phyloP scores from a whole-genome alignment of 92 coral and sea anemone genomes.

The Epizoanthus stellaris region DNA sequence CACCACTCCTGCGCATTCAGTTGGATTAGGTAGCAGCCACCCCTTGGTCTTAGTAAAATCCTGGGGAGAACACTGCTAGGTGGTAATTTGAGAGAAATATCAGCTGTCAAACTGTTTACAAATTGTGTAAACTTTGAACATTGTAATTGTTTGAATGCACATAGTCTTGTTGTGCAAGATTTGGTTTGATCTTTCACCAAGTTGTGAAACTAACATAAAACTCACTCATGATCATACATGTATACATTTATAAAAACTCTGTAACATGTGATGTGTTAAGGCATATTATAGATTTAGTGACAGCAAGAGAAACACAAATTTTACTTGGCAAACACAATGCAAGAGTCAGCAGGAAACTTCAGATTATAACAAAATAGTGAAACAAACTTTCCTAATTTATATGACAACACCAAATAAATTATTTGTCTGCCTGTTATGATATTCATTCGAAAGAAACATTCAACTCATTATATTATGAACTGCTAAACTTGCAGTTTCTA shows the following conservation, averaged over 20 bases:
- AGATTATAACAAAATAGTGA: not conserved
- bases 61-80: too few species aligned
- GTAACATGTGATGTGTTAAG: not conserved
- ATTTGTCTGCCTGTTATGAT: not conserved
- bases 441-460: not conserved
- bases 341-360: too few species aligned
- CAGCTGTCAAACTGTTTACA: not conserved
- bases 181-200: not conserved
- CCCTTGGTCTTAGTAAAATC: too few species aligned
- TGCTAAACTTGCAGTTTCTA: too few species aligned
- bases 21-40: too few species aligned
- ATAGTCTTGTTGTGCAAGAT: constrained; percentile 3
- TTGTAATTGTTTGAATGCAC: not conserved
- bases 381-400: not conserved
- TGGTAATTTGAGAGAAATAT: not conserved
- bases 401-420: not conserved
- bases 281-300: not conserved
- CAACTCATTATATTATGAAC: too few species aligned
- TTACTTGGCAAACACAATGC: not conserved
- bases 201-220: not conserved
- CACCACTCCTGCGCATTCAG: too few species aligned
- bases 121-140: not conserved
- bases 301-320: constrained; percentile 3
- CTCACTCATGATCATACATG: too few species aligned
- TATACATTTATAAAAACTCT: too few species aligned